Percentiles rank a stretch among this genome's conserved stretches.
Evolutionary conservation across 2,113 vertebrate genomes (phyloP).

Genomic region (Grantiella picta): DNA sequence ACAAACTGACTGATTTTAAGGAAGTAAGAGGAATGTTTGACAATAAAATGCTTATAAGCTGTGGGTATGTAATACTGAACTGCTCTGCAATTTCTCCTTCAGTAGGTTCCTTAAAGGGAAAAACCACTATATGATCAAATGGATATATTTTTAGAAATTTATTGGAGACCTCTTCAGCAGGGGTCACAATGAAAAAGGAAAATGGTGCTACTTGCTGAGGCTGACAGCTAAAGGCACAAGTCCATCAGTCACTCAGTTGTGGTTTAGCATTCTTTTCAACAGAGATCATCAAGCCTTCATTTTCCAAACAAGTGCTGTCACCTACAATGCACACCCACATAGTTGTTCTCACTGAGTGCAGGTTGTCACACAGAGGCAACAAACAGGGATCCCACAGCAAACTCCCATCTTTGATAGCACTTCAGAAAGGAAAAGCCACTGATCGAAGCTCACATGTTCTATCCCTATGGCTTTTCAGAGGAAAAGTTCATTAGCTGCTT

Average conservation of each 20-base stretch:
- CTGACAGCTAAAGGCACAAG: background rate
- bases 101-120: background rate
- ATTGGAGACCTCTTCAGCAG: background rate
- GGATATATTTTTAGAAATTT: background rate
- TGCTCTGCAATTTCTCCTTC: background rate
- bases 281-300: background rate
- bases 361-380: background rate
- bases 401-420: background rate
- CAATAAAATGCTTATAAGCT: background rate
- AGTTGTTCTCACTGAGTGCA: background rate
- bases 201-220: background rate
- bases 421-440: background rate
- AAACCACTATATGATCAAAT: background rate
- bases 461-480: background rate
- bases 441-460: background rate
- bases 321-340: background rate
- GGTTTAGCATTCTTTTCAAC: background rate
- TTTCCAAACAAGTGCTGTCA: conserved; percentile 10
- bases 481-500: conserved; percentile 56
- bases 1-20: background rate
- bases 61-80: background rate
- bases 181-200: background rate
- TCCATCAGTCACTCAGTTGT: background rate
- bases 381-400: background rate
- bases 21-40: background rate